Evolutionary conservation across 2,797 vertebrate species (phyloP), one percentile per base, ranked within the genome.

Genomic region (Enoplosus armatus): DNA sequence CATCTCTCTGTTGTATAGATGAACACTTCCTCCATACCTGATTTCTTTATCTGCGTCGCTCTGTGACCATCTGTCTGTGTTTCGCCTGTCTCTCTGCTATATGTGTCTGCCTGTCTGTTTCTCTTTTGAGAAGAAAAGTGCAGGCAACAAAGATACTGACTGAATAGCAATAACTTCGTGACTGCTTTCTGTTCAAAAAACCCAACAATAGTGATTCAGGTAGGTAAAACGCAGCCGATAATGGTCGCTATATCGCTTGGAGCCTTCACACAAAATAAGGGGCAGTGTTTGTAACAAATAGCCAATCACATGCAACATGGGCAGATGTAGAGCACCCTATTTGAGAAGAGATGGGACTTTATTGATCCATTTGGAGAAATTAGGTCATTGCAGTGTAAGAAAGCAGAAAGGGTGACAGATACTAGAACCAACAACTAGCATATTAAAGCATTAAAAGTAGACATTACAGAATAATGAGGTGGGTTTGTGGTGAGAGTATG

Each of bases 331-430:
- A 70, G 35, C 33, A 66, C 48, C 35, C 31, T 41, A 33, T 45
- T 60, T 64, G 63, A 55, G 67, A 73, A 35, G 31, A 74, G 33
- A 80, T 58, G 43, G 43, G 45, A 35, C 41, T 77, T 45, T 71
- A 83, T 81, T 51, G 82, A 85, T 81, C 27, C 24, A 18, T 54
- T 29, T 60, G 48, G 18, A 43, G 8, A 78, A 85, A 71, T 41
- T 1, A 39, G n/a, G 59, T 67, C 73, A 74, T n/a, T 16, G 51
- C n/a, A 47, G 45, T 8, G 10, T 16, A 33, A 56, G 24, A 79
- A 51, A 50, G 6, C 26, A 41, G 43, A 3, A 33, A 31, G 22
- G 18, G n/a, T 61, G 35, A 69, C 45, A 58, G 24, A 31, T 2
- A 12, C 9, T 12, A 54, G 24, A 72, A 31, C 20, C 33, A 58